These are phyloP conservation scores for Tenthredo distinguenda DNA, from an alignment of 2,888 invertebrate genomes.

Conservation along the genomic window DNA sequence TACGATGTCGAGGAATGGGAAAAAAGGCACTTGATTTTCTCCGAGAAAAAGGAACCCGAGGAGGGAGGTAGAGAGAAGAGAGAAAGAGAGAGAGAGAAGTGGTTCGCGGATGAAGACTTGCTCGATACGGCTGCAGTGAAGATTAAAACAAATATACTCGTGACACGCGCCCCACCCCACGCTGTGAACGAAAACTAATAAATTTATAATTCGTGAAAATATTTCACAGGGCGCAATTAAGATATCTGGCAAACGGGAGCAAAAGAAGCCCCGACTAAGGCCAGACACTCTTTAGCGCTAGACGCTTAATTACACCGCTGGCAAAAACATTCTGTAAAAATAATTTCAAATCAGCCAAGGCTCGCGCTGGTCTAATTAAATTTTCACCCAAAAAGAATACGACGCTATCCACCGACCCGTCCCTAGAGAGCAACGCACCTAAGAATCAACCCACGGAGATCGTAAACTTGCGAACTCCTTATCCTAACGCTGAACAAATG, in stretches of 20 bases:
- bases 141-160: constrained; percentile 50
- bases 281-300: constrained; percentile 61
- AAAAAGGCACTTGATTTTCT: neutral
- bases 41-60: constrained; percentile 6
- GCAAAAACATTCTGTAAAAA: constrained; percentile 69
- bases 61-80: neutral
- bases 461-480: constrained; percentile 21
- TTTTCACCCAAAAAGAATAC: constrained; percentile 68
- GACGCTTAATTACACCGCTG: constrained; percentile 68
- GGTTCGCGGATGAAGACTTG: constrained; percentile 13
- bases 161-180: constrained; percentile 49
- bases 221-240: constrained; percentile 69
- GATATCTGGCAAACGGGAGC: constrained; percentile 65
- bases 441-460: constrained; percentile 7
- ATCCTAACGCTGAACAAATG: neutral
- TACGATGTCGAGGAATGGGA: neutral
- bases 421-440: neutral
- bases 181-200: constrained; percentile 62
- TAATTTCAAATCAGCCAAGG: constrained; percentile 70
- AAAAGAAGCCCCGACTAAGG: constrained; percentile 56
- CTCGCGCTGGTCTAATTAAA: constrained; percentile 71
- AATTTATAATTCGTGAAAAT: constrained; percentile 72
- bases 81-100: constrained; percentile 24
- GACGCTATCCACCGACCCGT: neutral
- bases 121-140: constrained; percentile 34